These are phyloP conservation scores for Aphis craccivora DNA, from an alignment of 1,140 invertebrate species.

Conservation along the genomic window DNA sequence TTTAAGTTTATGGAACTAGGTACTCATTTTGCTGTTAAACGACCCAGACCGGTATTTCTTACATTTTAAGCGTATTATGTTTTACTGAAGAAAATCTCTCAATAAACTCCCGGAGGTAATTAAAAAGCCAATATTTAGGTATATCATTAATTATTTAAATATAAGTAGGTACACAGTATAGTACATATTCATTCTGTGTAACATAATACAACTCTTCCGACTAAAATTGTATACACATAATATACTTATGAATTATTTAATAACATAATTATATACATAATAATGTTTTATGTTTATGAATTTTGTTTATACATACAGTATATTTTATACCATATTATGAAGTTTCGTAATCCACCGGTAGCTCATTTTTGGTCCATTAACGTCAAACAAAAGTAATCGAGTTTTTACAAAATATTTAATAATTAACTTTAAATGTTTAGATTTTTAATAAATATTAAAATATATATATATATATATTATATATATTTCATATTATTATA, in stretches of 20 bases:
- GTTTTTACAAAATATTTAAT: neutral
- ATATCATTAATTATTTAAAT: neutral
- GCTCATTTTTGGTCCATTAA: neutral
- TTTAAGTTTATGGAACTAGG: slow-evolving; percentile 7
- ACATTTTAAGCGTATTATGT: neutral
- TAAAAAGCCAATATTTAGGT: slow-evolving; percentile 29
- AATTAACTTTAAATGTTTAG: neutral
- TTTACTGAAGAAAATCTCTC: neutral
- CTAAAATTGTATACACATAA: neutral
- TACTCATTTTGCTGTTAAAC: neutral
- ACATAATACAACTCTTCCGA: neutral
- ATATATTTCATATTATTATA: neutral
- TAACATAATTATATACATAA: neutral
- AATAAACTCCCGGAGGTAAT: neutral
- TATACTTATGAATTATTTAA: neutral
- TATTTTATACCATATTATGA: neutral
- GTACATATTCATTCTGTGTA: neutral
- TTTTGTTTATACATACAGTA: neutral
- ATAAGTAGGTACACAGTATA: neutral
- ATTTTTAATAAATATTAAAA: neutral
- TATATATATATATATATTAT: too few species aligned
- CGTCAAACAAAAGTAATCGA: neutral
- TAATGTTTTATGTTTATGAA: neutral
- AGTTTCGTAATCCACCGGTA: neutral
- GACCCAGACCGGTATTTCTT: neutral